phyloP scores from a whole-genome alignment of 2,113 vertebrate species.

The Gasterosteus nipponicus region DNA sequence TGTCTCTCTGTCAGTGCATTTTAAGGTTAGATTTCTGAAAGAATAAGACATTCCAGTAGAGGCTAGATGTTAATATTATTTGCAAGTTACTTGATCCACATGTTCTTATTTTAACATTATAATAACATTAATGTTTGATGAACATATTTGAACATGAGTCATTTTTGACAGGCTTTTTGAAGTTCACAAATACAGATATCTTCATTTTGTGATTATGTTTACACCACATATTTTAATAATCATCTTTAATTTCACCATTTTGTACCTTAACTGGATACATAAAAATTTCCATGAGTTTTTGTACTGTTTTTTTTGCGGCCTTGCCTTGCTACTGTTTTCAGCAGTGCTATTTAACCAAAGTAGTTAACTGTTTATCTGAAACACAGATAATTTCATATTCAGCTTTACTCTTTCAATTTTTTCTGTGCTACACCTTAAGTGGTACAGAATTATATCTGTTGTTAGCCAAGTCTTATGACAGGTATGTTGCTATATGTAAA shows the following conservation, averaged over 20 bases:
- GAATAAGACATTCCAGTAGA: neutral
- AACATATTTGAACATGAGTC: too few species aligned
- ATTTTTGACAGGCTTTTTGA: too few species aligned
- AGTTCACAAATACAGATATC: too few species aligned
- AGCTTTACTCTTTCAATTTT: slow-evolving; percentile 31
- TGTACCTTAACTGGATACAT: neutral
- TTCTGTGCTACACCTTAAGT: slow-evolving; percentile 12
- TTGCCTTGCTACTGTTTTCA: slow-evolving; percentile 8
- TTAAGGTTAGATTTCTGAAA: too few species aligned
- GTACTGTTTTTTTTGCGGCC: slow-evolving; percentile 41
- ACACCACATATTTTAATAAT: too few species aligned
- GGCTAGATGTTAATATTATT: too few species aligned
- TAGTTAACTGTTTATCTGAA: slow-evolving; percentile 30
- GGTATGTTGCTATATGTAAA: slow-evolving; percentile 29
- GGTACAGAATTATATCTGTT: slow-evolving; percentile 22
- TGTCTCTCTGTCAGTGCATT: neutral
- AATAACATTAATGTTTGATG: too few species aligned
- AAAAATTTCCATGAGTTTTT: slow-evolving; percentile 17
- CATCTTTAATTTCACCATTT: neutral
- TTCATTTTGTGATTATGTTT: too few species aligned
- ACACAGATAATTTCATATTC: slow-evolving; percentile 36
- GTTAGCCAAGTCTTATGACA: slow-evolving; percentile 45
- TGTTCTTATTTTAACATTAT: too few species aligned
- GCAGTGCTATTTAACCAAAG: slow-evolving; percentile 36
- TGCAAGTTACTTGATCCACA: too few species aligned